phyloP scores from a whole-genome alignment of 2,113 vertebrate species.

The Neodon shergylaensis region DNA sequence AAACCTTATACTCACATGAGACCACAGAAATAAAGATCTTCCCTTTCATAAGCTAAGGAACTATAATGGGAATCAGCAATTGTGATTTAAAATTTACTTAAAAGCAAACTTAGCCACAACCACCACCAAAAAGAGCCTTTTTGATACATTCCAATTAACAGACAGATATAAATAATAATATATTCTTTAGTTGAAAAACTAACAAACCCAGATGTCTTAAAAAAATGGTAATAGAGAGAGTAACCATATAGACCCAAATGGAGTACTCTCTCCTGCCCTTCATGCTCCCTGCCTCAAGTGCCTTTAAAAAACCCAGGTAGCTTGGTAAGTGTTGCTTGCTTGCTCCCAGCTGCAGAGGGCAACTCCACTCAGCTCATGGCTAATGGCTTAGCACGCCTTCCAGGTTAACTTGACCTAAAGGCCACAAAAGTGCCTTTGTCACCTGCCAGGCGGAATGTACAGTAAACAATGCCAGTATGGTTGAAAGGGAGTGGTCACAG shows the following conservation, averaged over 20 bases:
- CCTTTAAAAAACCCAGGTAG: background rate
- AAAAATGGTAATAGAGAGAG: background rate
- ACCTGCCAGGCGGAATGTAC: background rate
- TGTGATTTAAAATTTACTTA: background rate
- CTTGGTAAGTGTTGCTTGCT: no score
- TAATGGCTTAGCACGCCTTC: background rate
- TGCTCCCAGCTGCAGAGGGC: background rate
- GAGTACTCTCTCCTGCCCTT: background rate
- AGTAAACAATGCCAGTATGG: background rate
- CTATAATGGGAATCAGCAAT: background rate
- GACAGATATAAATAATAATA: background rate
- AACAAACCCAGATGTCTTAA: background rate
- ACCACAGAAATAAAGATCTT: background rate
- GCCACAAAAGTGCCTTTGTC: background rate
- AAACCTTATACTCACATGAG: background rate
- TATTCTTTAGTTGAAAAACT: background rate
- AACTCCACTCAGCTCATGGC: background rate
- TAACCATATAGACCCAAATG: background rate
- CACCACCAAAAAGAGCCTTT: background rate
- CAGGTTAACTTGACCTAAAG: background rate
- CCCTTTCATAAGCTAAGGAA: background rate
- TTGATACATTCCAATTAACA: slow-evolving; percentile 10
- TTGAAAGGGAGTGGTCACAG: background rate
- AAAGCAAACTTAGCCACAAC: background rate
- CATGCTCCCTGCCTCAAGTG: background rate